Evolutionary conservation across 2,797 vertebrate species (phyloP), one percentile per base, ranked within the genome.

Genomic region (Lutjanus argentimaculatus): DNA sequence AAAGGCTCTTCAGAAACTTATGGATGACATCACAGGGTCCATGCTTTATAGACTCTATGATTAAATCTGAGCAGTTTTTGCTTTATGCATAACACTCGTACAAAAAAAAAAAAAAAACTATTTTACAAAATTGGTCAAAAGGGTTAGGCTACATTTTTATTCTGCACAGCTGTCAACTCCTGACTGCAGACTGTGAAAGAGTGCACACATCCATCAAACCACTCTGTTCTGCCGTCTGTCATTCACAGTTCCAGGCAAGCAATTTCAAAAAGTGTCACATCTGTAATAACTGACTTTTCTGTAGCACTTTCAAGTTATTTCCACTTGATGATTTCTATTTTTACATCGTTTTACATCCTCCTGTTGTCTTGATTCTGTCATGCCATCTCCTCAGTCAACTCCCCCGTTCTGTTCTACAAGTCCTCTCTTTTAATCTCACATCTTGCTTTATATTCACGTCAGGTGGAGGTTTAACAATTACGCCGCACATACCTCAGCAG

Each of bases 401-500:
- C 61, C n/a, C 76, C 61, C 16, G 8, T 56, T 53, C 49, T 45
- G 55, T 69, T 75, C 58, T 3, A 49, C 40, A 70, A 58, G 30
- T 17, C 19, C 51, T 75, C 21, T 49, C 19, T 73, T 36, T 42
- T 58, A 68, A 75, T 77, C 17, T 77, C 45, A 51, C 30, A 1
- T 64, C 52, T 70, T 67, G 48, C 21, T 86, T 83, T 52, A 17
- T 21, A 67, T 64, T 80, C 78, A 73, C 25, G 12, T 71, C 62
- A 55, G 53, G 75, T 68, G 30, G 72, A 89, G 75, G 57, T 81
- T 36, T 74, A 71, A 67, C 4, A 8, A 15, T 55, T 46, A 74
- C 0, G 45, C 30, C 48, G 56, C 74, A 84, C 82, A 0, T 93
- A 98, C 98, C 96, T 99, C 98, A 2, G 98, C 98, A 55, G 96